A percentile compares a stretch with the other conserved stretches of the same genome.
Conservation (phyloP, 2,888 invertebrate genomes). For the Drosophila ezoana region DNA sequence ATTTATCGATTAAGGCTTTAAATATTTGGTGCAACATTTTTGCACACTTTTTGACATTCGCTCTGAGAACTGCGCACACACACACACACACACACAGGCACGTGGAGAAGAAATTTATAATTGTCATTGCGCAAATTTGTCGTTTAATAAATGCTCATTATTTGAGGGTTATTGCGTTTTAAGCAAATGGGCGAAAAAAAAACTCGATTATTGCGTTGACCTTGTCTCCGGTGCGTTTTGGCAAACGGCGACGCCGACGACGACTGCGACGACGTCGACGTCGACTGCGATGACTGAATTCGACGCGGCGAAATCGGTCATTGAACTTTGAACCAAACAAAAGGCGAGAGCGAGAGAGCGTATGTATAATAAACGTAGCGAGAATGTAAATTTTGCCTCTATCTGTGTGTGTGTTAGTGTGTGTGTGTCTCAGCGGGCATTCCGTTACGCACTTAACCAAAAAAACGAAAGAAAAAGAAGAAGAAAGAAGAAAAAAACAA, state of each 20-base stretch:
- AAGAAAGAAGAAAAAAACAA: conserved; percentile 47
- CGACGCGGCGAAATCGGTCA: conserved; percentile 76
- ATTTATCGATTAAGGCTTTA: conserved; percentile 19
- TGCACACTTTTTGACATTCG: not conserved
- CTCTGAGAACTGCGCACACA: not conserved
- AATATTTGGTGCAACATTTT: conserved; percentile 1
- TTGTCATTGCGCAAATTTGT: conserved; percentile 5
- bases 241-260: conserved; percentile 9
- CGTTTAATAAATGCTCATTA: conserved; percentile 49
- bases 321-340: conserved; percentile 76
- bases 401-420: conserved; percentile 6
- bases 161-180: conserved; percentile 51
- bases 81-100: not conserved
- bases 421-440: conserved; percentile 16
- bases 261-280: conserved; percentile 32
- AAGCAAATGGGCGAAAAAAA: conserved; percentile 19
- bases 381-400: conserved; percentile 48
- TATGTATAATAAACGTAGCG: conserved; percentile 35
- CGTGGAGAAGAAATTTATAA: not conserved
- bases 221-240: conserved; percentile 41
- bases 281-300: conserved; percentile 50
- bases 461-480: conserved; percentile 41
- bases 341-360: conserved; percentile 25
- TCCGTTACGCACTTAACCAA: conserved; percentile 66
- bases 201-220: conserved; percentile 53